Evolutionary conservation across 2,888 invertebrate species (phyloP), one percentile per base, ranked within the genome.

Genomic region (Parochlus steinenii): DNA sequence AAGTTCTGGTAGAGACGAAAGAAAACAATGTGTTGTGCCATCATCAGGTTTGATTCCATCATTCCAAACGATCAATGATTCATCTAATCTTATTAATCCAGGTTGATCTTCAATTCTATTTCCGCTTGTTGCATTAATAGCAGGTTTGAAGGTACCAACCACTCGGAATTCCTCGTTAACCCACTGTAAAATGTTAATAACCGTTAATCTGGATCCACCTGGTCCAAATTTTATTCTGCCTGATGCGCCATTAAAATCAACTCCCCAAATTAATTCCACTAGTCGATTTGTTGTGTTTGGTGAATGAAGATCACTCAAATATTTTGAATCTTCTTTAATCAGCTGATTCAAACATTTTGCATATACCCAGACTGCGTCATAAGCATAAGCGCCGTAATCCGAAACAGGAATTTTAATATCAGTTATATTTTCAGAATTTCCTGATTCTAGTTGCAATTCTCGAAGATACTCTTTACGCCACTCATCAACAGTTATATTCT

Each of bases 281-380:
- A 76, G 62, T 39, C 65, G 61, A 12, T 43, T 41, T 1, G 44
- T 45, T 5, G 50, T 46, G 4, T 41, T 32, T 4, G 37, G 37
- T 3, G 44, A 43, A 16, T 49, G 46, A n/a, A 56, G 38, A 38
- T 44, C 41, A 23, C 45, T 43, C 1, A 49, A 30, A 1, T 48
- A 45, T 20, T 44, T 42, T 1, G 43, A 38, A 19, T 50, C 67
- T 33, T 67, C 66, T 32, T 58, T 62, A 1, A 75, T 53, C 1
- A 83, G 58, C 42, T 67, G 62, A 47, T 79, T 69, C 18, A 79
- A 58, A 1, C 78, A 81, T 23, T 69, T 56, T 4, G 78, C 82
- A 52, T 76, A 82, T 1, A 73, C 71, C 82, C 83, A 83, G 33
- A 82, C 74, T 0, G 80, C 81, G 54, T 83, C 83, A 47, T 83